Percentiles rank a stretch among this genome's conserved stretches.
These are phyloP conservation scores for Xerus rutilus DNA, from an alignment of 2,797 vertebrate species.

Conservation along the genomic window DNA sequence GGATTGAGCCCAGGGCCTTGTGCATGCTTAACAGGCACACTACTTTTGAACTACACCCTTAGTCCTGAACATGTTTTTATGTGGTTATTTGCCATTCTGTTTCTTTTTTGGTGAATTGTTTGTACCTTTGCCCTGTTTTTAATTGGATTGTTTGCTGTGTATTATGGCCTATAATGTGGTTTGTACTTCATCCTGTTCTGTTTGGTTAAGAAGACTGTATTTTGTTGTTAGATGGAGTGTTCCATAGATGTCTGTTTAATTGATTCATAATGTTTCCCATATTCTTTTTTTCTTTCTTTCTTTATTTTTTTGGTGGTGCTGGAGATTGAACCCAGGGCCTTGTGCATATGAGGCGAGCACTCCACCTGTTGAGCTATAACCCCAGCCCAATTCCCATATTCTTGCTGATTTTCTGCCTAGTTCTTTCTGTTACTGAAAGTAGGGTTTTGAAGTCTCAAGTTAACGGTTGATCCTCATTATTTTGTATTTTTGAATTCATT, in stretches of 20 bases:
- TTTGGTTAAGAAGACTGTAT: too few species aligned
- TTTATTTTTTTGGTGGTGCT: too few species aligned
- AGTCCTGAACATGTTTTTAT: neutral
- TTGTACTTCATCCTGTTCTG: too few species aligned
- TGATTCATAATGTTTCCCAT: neutral
- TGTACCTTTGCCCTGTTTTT: neutral
- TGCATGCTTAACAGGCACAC: neutral
- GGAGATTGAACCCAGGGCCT: too few species aligned
- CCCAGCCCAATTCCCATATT: too few species aligned
- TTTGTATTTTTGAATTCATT: constrained; percentile 8
- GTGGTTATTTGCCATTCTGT: neutral
- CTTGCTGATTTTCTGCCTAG: neutral
- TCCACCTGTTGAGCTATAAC: too few species aligned
- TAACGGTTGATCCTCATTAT: neutral
- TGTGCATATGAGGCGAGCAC: too few species aligned
- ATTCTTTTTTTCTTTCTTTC: too few species aligned
- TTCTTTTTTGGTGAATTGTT: neutral
- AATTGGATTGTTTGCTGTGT: neutral
- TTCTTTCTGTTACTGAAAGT: neutral
- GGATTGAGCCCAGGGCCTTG: neutral
- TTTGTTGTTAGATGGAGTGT: too few species aligned
- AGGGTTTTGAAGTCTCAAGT: neutral
- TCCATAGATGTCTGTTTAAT: neutral
- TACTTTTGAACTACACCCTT: neutral
- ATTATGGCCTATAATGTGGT: neutral